These are phyloP conservation scores for Dicentrarchus labrax DNA, from an alignment of 2,113 vertebrate species.

Conservation along the genomic window DNA sequence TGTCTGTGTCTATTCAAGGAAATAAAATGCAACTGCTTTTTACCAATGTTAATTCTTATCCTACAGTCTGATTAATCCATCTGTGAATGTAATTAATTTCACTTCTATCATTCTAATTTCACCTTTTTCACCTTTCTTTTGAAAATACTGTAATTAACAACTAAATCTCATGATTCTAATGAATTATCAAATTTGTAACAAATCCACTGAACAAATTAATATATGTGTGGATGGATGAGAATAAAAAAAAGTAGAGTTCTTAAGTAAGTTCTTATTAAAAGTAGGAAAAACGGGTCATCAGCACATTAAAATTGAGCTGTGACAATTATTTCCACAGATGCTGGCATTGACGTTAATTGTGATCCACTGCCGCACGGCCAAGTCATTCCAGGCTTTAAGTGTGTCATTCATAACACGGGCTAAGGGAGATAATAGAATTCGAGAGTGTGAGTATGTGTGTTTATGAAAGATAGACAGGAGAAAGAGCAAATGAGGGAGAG, in stretches of 20 bases:
- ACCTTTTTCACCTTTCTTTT: background rate
- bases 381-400: slow-evolving; percentile 58
- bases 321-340: slow-evolving; percentile 60
- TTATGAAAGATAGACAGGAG: slow-evolving; percentile 32
- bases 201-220: slow-evolving; percentile 1
- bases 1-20: slow-evolving; percentile 28
- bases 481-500: slow-evolving; percentile 41
- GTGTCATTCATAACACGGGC: slow-evolving; percentile 67
- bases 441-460: slow-evolving; percentile 21
- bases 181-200: slow-evolving; percentile 17
- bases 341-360: slow-evolving; percentile 49
- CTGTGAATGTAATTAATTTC: slow-evolving; percentile 37
- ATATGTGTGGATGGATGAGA: slow-evolving; percentile 7
- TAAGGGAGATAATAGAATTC: slow-evolving; percentile 61
- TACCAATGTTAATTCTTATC: slow-evolving; percentile 18
- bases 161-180: slow-evolving; percentile 7
- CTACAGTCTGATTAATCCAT: slow-evolving; percentile 22
- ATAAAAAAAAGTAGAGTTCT: slow-evolving; percentile 25
- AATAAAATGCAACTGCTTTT: slow-evolving; percentile 40
- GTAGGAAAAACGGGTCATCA: slow-evolving; percentile 32
- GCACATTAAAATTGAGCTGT: slow-evolving; percentile 47
- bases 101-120: slow-evolving; percentile 23
- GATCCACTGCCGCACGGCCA: slow-evolving; percentile 56
- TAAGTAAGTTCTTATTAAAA: slow-evolving; percentile 53
- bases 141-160: slow-evolving; percentile 26